Evolutionary conservation across 2,888 invertebrate species (phyloP).

Genomic region (Diplazon laetatorius): DNA sequence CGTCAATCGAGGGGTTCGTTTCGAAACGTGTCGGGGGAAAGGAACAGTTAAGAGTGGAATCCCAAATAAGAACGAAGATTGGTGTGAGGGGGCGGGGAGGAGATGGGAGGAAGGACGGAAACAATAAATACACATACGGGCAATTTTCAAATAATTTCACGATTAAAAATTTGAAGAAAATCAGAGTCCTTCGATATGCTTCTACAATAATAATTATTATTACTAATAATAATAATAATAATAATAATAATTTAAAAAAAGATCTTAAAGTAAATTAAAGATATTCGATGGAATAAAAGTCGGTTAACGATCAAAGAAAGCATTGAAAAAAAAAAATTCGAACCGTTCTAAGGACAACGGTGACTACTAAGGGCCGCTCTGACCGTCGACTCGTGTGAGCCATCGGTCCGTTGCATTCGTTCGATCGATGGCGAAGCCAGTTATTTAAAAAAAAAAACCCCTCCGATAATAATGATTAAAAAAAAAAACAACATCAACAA

Average conservation of each 20-base stretch:
- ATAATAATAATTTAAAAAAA: too few relatives aligned
- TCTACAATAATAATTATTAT: too few relatives aligned
- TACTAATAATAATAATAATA: too few relatives aligned
- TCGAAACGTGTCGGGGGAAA: neutral
- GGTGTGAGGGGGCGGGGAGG: too few relatives aligned
- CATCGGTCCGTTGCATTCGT: conserved; percentile 48
- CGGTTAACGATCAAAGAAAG: conserved; percentile 32
- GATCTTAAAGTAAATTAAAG: conserved; percentile 10
- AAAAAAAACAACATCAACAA: conserved; percentile 23
- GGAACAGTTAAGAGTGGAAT: conserved; percentile 16
- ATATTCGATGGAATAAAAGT: conserved; percentile 20
- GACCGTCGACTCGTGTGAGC: conserved; percentile 54
- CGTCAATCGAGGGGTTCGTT: conserved; percentile 15
- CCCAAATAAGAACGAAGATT: too few relatives aligned
- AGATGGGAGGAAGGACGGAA: too few relatives aligned
- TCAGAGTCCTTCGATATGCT: too few relatives aligned
- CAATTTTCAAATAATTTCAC: too few relatives aligned
- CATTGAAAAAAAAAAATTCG: neutral
- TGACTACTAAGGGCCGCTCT: conserved; percentile 11
- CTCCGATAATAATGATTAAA: neutral
- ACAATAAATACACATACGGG: too few relatives aligned
- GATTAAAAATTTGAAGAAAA: too few relatives aligned
- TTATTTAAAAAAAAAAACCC: conserved; percentile 26
- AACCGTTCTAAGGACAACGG: conserved; percentile 6
- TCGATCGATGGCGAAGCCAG: conserved; percentile 40